Evolutionary conservation across 1,140 invertebrate genomes (phyloP).

Genomic region (Leptinotarsa undecemlineata): DNA sequence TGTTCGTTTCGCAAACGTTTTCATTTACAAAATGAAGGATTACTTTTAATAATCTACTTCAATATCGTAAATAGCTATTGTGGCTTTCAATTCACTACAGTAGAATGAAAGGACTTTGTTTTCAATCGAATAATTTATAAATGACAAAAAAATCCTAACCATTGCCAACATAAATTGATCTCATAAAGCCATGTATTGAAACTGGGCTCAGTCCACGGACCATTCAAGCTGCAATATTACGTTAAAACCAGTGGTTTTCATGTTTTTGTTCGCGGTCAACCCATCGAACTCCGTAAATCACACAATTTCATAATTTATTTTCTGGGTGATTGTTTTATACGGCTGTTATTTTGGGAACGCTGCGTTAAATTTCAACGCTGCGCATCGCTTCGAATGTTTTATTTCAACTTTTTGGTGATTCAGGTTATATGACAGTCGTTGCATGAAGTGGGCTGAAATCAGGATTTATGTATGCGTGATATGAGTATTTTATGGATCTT

Average conservation of each 20-base stretch:
- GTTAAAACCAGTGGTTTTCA: neutral
- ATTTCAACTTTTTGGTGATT: neutral
- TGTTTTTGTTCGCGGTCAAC: neutral
- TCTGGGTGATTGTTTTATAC: neutral
- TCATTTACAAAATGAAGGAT: no score
- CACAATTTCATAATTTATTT: slow-evolving; percentile 6
- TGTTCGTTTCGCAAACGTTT: no score
- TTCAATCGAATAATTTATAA: no score
- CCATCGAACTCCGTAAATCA: slow-evolving; percentile 7
- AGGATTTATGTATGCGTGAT: neutral
- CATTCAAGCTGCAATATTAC: neutral
- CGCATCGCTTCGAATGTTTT: neutral
- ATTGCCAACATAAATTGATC: neutral
- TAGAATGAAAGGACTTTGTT: no score
- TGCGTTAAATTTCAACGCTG: neutral
- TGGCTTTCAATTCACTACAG: no score
- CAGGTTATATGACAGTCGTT: neutral
- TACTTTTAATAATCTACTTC: no score
- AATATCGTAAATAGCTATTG: no score
- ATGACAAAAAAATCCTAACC: neutral
- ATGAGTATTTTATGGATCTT: neutral
- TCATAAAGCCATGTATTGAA: neutral
- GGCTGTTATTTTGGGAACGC: neutral
- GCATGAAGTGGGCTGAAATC: neutral
- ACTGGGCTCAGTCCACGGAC: neutral